Base-by-base conservation (phyloP, 2,113 vertebrate genomes). In the Labeo rohita region DNA sequence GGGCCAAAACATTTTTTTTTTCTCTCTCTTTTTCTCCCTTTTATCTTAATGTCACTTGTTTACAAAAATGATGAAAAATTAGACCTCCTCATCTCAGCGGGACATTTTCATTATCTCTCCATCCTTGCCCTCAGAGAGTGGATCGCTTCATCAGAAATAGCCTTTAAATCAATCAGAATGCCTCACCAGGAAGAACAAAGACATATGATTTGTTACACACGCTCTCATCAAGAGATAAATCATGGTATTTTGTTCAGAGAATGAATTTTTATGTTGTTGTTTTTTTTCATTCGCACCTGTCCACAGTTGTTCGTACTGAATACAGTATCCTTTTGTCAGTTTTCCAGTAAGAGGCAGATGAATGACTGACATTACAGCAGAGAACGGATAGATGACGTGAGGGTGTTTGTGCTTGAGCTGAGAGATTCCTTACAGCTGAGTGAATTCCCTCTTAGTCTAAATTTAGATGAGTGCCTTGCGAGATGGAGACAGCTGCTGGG, bases 151-250 rank as follows among this genome's bases (percentile, higher is more conserved):
- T 80, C 80, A 86, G 72, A 39, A 80, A 59, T 34, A 82, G 72
- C 50, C 85, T 87, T 85, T 83, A 85, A 88, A 83, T 88, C 80
- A 86, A 68, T 79, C 43, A 83, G 73, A 56, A 72, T 83, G 34
- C 65, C 84, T 88, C 84, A 52, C 72, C 80, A 83, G 65, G 79
- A 50, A 83, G 52, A 88, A 78, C 23, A 88, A 88, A 79, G 4
- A 74, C 66, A 52, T 84, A 54, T 84, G 84, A 88, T 84, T 88
- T 83, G 74, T 86, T 54, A 52, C 9, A 47, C 6, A 61, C 56
- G n/a, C 59, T 68, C 74, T 86, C 80, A 83, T 79, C 70, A 78
- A 52, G 50, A 73, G 76, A 61, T 28, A 76, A 56, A 85, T 63
- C 75, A 45, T 18, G 36, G 16, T 9, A 72, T 72, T 56, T 43